phyloP scores from a whole-genome alignment of 1,140 invertebrate genomes.

The Papilio aristodemus region DNA sequence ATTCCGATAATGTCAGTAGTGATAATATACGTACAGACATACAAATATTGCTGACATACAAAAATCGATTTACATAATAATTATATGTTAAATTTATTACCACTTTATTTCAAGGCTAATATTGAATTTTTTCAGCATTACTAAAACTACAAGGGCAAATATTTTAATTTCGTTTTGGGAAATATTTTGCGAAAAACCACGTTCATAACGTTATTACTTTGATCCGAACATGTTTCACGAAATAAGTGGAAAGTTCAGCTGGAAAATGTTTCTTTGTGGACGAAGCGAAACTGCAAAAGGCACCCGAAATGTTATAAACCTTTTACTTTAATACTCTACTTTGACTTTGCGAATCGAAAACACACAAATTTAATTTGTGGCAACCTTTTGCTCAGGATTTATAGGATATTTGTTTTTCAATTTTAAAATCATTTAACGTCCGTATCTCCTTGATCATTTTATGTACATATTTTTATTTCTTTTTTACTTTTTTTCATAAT shows the following conservation, averaged over 20 bases:
- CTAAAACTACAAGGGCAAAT: background rate
- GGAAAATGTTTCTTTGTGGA: slow-evolving; percentile 21
- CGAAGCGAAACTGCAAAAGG: slow-evolving; percentile 21
- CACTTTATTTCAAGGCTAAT: no score
- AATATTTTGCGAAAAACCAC: slow-evolving; percentile 7
- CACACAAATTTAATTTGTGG: slow-evolving; percentile 24
- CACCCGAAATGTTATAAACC: slow-evolving; percentile 9
- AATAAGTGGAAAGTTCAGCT: slow-evolving; percentile 20
- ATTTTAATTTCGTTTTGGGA: slow-evolving; percentile 14
- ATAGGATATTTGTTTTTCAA: background rate
- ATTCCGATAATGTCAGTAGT: no score
- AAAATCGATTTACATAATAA: no score
- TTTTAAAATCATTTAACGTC: background rate
- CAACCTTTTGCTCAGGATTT: slow-evolving; percentile 4
- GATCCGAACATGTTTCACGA: slow-evolving; percentile 20
- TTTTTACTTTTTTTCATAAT: no score
- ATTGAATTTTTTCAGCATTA: background rate
- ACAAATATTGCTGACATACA: no score
- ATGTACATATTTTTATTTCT: background rate
- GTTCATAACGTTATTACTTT: slow-evolving; percentile 14
- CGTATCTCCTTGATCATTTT: background rate
- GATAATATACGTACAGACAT: no score
- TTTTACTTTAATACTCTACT: slow-evolving; percentile 23
- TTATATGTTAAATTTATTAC: no score
- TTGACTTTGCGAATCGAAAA: slow-evolving; percentile 11